These are phyloP conservation scores for Balaeniceps rex DNA, from an alignment of 2,113 vertebrate genomes.

Conservation along the genomic window DNA sequence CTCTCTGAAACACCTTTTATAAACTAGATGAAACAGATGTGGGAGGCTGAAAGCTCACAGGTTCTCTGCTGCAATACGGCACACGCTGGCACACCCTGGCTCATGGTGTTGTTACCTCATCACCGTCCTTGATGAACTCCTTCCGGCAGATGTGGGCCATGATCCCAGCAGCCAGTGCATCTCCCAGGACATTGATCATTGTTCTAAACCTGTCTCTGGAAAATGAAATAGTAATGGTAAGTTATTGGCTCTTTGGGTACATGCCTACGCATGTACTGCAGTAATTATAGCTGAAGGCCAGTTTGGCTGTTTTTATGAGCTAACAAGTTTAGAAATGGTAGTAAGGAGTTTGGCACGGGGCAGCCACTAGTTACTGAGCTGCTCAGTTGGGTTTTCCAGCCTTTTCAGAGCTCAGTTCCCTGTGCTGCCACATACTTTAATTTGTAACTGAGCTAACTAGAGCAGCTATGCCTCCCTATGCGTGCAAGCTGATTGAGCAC, in stretches of 20 bases:
- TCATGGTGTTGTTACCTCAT: conserved; percentile 76
- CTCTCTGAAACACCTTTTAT: not conserved
- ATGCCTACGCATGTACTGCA: not conserved
- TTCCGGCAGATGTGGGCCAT: conserved; percentile 97
- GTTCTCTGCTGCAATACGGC: fast-evolving
- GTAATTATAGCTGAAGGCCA: not conserved
- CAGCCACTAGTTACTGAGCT: not conserved
- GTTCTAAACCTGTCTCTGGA: conserved; percentile 95
- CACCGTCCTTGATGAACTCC: conserved; percentile 88
- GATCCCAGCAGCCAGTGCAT: conserved; percentile 91
- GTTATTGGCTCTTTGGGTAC: not conserved
- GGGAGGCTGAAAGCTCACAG: not conserved
- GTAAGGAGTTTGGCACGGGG: not conserved
- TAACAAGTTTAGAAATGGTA: not conserved
- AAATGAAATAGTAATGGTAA: not conserved
- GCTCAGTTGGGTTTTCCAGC: not conserved
- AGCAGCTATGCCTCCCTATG: not conserved
- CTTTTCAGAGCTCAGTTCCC: not conserved
- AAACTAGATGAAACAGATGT: not conserved
- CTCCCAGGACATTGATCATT: conserved; percentile 98
- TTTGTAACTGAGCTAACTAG: not conserved
- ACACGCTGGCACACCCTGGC: not conserved
- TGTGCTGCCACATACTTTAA: not conserved
- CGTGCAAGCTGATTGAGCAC: not conserved
- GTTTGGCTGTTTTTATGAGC: not conserved